Conservation (phyloP, 2,113 vertebrate genomes). For the Microtus ochrogaster region DNA sequence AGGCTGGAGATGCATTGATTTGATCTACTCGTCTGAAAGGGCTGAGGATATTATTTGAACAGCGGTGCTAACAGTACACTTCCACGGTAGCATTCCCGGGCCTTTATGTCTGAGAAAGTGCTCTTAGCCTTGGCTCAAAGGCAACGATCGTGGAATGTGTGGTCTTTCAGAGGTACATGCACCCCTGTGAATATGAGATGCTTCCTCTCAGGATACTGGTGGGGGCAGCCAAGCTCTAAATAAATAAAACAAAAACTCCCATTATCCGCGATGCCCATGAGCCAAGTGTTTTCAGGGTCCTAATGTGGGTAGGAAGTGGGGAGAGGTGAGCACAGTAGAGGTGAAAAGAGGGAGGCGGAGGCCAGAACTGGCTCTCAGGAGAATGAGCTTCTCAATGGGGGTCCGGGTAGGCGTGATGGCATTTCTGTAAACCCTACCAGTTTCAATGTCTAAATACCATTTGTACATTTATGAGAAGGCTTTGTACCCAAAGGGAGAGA, state of each 20-base stretch:
- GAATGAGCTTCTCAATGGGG: neutral
- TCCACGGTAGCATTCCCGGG: slow-evolving; percentile 37
- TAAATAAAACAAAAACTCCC: slow-evolving; percentile 69
- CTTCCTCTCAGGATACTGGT: slow-evolving; percentile 72
- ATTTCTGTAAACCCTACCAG: neutral
- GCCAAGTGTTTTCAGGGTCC: slow-evolving; percentile 22
- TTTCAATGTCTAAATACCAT: neutral
- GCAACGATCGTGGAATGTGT: slow-evolving; percentile 54
- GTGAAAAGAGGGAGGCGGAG: neutral
- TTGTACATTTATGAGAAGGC: neutral
- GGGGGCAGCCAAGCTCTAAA: slow-evolving; percentile 64
- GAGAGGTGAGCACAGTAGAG: neutral
- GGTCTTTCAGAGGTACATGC: slow-evolving; percentile 57
- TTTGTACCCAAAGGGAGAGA: neutral
- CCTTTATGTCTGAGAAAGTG: slow-evolving; percentile 53
- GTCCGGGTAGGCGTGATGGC: neutral
- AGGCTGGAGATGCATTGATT: slow-evolving; percentile 46
- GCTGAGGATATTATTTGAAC: slow-evolving; percentile 60
- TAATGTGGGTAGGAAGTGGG: neutral
- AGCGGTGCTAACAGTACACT: slow-evolving; percentile 49
- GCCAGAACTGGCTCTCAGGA: neutral
- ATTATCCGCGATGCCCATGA: slow-evolving; percentile 18
- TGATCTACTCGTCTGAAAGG: slow-evolving; percentile 66
- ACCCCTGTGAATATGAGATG: slow-evolving; percentile 59
- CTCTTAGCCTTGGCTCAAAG: slow-evolving; percentile 69